Evolutionary conservation across 2,113 vertebrate genomes (phyloP).

Genomic region (Megalops atlanticus): DNA sequence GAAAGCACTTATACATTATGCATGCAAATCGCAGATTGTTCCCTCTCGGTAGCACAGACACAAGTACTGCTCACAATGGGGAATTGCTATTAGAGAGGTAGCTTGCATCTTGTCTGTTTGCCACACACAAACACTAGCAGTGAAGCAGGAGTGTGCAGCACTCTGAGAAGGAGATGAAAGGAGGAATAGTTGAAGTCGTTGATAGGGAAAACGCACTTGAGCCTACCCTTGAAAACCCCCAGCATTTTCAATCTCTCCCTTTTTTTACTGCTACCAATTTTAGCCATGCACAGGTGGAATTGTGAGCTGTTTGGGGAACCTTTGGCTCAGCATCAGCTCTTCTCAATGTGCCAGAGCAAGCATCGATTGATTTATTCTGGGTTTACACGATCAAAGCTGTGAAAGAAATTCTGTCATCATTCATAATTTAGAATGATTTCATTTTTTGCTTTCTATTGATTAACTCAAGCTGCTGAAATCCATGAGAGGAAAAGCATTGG

Average conservation of each 20-base stretch:
- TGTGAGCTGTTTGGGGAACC: neutral
- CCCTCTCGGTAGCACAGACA: neutral
- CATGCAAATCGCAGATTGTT: conserved; percentile 21
- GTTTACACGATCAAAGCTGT: conserved; percentile 40
- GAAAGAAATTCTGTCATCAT: conserved; percentile 31
- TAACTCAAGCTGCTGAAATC: neutral
- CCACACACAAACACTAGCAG: neutral
- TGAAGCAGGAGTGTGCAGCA: too few species aligned
- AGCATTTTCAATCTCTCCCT: neutral
- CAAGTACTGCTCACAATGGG: conserved; percentile 4
- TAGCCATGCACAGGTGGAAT: neutral
- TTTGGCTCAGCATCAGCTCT: neutral
- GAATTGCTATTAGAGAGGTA: neutral
- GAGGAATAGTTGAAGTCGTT: neutral
- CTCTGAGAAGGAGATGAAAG: neutral
- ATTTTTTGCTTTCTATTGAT: neutral
- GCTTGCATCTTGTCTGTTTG: neutral
- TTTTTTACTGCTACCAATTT: neutral
- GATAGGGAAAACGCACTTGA: neutral
- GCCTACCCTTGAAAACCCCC: neutral
- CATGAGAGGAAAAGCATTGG: conserved; percentile 3
- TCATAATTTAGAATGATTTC: conserved; percentile 40
- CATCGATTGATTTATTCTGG: conserved; percentile 37
- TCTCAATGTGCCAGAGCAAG: conserved; percentile 22
- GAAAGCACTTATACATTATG: conserved; percentile 21